A percentile compares a stretch with the other conserved stretches of the same genome.
Evolutionary conservation across 2,113 vertebrate genomes (phyloP).

Genomic region (Zingel zingel): DNA sequence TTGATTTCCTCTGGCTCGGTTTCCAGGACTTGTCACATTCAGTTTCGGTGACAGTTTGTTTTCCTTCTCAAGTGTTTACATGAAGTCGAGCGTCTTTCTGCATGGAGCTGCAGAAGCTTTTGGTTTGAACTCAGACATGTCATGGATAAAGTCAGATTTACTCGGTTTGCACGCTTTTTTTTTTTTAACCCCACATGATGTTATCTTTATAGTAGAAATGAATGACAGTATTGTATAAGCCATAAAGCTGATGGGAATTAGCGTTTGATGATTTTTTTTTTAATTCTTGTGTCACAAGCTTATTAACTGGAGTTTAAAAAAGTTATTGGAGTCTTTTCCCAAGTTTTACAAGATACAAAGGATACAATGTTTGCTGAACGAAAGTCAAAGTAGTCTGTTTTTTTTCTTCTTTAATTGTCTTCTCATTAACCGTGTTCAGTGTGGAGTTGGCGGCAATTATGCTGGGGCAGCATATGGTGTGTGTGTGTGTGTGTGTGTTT

Average conservation of each 20-base stretch:
- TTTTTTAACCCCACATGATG: not conserved
- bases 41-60: not conserved
- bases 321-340: not conserved
- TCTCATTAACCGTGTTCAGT: slow-evolving; percentile 35
- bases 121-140: too few relatives aligned
- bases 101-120: not conserved
- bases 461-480: slow-evolving; percentile 54
- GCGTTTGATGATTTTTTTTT: not conserved
- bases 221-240: too few relatives aligned
- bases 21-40: not conserved
- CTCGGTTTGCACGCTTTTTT: not conserved
- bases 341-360: not conserved
- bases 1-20: not conserved
- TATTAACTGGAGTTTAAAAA: not conserved
- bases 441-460: slow-evolving; percentile 47
- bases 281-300: not conserved
- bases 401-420: slow-evolving; percentile 4
- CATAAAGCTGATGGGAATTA: not conserved
- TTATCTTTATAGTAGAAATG: too few relatives aligned
- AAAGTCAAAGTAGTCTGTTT: not conserved
- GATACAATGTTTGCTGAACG: not conserved
- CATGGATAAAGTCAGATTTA: not conserved
- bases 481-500: slow-evolving; percentile 11
- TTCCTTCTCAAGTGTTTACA: slow-evolving; percentile 28
- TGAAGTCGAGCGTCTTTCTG: slow-evolving; percentile 34